Percentiles rank a stretch among this genome's conserved stretches.
Evolutionary conservation across 2,113 vertebrate species (phyloP).

Genomic region (Syngnathus typhle): DNA sequence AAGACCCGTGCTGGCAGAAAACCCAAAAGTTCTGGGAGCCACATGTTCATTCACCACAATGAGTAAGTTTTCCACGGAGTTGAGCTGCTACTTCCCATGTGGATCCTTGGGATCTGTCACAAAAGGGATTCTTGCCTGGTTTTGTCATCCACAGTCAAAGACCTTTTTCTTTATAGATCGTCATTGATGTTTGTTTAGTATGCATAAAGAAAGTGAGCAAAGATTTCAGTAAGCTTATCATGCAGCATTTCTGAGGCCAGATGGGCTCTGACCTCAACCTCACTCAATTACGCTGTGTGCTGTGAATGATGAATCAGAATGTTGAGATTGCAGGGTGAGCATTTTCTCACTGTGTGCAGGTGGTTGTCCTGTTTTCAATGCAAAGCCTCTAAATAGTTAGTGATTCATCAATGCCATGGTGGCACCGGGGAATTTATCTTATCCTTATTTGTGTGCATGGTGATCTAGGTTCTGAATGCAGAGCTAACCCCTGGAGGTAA

Average conservation of each 20-base stretch:
- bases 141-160: conserved; percentile 7
- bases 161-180: not conserved
- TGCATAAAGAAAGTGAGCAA: not conserved
- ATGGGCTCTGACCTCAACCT: conserved; percentile 41
- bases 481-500: conserved; percentile 30
- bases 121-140: conserved; percentile 10
- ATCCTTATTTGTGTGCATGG: conserved; percentile 10
- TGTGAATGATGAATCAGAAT: conserved; percentile 50
- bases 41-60: conserved; percentile 47
- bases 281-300: conserved; percentile 21
- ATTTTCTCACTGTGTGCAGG: conserved; percentile 39
- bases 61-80: conserved; percentile 31
- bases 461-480: conserved; percentile 32
- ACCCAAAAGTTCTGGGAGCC: conserved; percentile 53
- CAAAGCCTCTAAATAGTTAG: conserved; percentile 41
- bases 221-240: conserved; percentile 9
- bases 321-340: conserved; percentile 45
- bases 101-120: conserved; percentile 15
- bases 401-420: conserved; percentile 31
- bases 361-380: conserved; percentile 48
- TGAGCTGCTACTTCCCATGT: conserved; percentile 5
- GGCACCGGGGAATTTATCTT: not conserved
- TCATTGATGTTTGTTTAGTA: not conserved
- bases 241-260: conserved; percentile 39
- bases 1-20: conserved; percentile 37